Percentiles rank a stretch among this genome's conserved stretches.
Evolutionary conservation across 2,888 invertebrate species (phyloP).

Genomic region (Lithodes maja): DNA sequence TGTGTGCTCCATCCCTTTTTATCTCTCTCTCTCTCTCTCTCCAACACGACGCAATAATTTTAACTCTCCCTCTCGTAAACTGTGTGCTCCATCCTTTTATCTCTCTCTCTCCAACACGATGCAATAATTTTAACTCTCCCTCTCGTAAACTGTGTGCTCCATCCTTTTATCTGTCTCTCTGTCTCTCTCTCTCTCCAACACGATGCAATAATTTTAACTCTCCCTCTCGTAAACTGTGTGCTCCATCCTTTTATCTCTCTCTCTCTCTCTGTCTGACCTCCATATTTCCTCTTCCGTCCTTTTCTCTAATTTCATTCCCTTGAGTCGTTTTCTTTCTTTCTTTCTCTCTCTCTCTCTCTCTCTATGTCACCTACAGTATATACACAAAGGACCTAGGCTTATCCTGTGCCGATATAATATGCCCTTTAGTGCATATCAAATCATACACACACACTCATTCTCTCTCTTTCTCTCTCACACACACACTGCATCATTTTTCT

Average conservation of each 20-base stretch:
- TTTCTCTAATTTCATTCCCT: not conserved
- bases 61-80: too few species aligned
- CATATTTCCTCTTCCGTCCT: not conserved
- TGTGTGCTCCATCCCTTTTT: not conserved
- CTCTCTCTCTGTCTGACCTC: not conserved
- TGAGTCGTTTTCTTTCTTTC: not conserved
- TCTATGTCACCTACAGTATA: not conserved
- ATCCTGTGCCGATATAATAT: too few species aligned
- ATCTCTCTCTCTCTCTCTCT: not conserved
- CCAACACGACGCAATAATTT: too few species aligned
- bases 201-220: too few species aligned
- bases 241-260: not conserved
- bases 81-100: not conserved
- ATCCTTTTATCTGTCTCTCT: too few species aligned
- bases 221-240: too few species aligned
- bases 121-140: not conserved
- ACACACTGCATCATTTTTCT: too few species aligned
- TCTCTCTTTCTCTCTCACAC: too few species aligned
- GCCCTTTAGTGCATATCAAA: too few species aligned
- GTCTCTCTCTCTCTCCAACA: too few species aligned
- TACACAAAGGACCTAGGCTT: not conserved
- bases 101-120: slow-evolving; percentile 1
- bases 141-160: not conserved
- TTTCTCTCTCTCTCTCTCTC: not conserved
- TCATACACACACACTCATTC: too few species aligned